These are phyloP conservation scores for Ormyrus rosae DNA, from an alignment of 2,888 invertebrate species.

Conservation along the genomic window DNA sequence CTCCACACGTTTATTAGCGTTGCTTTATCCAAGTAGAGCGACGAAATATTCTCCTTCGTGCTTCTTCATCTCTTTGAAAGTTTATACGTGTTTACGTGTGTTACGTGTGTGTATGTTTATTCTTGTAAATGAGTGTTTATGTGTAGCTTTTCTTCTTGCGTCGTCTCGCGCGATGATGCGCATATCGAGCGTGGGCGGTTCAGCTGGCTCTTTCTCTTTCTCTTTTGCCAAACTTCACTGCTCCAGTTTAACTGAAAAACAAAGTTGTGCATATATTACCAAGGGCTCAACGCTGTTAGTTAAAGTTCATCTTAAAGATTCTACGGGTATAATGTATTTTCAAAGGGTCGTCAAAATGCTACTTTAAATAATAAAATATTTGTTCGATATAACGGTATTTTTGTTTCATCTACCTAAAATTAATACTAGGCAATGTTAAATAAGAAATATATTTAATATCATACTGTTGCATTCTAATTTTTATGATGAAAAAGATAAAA, in stretches of 20 bases:
- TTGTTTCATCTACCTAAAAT: too few species aligned
- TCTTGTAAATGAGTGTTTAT: slow-evolving; percentile 39
- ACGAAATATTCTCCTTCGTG: slow-evolving; percentile 69
- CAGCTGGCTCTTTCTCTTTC: slow-evolving; percentile 47
- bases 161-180: slow-evolving; percentile 45
- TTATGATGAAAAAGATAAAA: too few species aligned
- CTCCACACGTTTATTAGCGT: slow-evolving; percentile 69
- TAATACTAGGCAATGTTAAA: too few species aligned
- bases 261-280: slow-evolving; percentile 21
- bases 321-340: slow-evolving; percentile 4
- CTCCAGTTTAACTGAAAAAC: slow-evolving; percentile 72
- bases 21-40: slow-evolving; percentile 73
- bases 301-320: slow-evolving; percentile 17
- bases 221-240: slow-evolving; percentile 63
- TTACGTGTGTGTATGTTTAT: slow-evolving; percentile 28
- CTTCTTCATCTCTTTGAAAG: slow-evolving; percentile 56
- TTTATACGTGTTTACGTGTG: slow-evolving; percentile 36
- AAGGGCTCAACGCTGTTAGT: not conserved
- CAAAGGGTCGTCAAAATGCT: slow-evolving; percentile 8
- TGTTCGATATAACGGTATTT: too few species aligned
- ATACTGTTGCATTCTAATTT: too few species aligned
- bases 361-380: too few species aligned
- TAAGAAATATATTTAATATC: too few species aligned
- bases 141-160: slow-evolving; percentile 51
- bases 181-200: slow-evolving; percentile 45